Evolutionary conservation across 64 coral and sea anemone genomes (phyloP).

Genomic region (Orbicella faveolata): DNA sequence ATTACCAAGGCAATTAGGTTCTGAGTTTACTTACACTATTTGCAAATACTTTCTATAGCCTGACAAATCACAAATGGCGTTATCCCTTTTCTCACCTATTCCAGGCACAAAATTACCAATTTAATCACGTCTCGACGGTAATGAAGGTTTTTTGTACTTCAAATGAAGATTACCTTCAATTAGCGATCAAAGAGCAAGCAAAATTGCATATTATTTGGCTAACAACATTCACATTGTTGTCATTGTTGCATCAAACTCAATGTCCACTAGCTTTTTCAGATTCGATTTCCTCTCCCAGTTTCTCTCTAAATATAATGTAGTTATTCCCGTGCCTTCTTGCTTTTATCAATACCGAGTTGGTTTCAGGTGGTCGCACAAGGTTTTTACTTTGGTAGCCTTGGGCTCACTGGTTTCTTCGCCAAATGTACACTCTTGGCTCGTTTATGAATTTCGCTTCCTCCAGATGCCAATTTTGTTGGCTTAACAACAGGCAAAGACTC

Average conservation of each 20-base stretch:
- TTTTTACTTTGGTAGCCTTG: background rate
- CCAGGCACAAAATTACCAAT: background rate
- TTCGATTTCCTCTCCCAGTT: background rate
- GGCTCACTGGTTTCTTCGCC: background rate
- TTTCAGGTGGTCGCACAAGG: background rate
- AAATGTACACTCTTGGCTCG: background rate
- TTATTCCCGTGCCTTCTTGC: background rate
- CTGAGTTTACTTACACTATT: slow-evolving; percentile 31
- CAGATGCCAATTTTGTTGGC: background rate
- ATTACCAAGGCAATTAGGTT: slow-evolving; percentile 22
- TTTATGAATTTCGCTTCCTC: background rate
- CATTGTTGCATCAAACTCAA: background rate
- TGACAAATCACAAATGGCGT: background rate
- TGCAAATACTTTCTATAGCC: background rate
- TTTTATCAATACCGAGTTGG: background rate
- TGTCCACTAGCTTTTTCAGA: background rate
- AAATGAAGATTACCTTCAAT: background rate
- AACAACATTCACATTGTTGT: background rate
- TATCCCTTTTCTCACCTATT: background rate
- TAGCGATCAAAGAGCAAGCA: background rate
- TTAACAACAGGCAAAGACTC: slow-evolving; percentile 11
- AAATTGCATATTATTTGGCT: background rate
- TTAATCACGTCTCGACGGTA: background rate
- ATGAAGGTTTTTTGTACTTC: background rate
- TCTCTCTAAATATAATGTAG: background rate